A percentile compares a stretch with the other conserved stretches of the same genome.
These are phyloP conservation scores for Torymus auratus DNA, from an alignment of 2,888 invertebrate genomes.

Conservation along the genomic window DNA sequence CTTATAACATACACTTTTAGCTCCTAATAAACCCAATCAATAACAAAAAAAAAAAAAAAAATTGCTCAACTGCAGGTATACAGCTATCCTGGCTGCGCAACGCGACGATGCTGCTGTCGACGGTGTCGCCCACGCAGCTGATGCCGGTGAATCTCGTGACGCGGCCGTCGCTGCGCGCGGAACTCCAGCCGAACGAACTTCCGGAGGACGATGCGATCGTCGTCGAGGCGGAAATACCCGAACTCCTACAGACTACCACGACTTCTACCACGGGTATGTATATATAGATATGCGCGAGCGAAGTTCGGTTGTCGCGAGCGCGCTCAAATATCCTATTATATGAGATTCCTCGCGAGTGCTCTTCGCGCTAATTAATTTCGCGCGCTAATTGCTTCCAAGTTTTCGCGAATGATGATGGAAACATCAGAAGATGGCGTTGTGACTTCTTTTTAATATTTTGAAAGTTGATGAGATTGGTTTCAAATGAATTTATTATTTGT, in stretches of 20 bases:
- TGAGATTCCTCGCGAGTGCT: too few species aligned
- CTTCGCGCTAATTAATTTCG: too few species aligned
- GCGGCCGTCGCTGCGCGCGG: slow-evolving; percentile 63
- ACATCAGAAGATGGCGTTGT: too few species aligned
- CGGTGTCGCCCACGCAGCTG: slow-evolving; percentile 63
- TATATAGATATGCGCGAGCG: too few species aligned
- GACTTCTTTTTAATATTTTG: too few species aligned
- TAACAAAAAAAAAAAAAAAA: too few species aligned
- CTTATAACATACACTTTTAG: background rate
- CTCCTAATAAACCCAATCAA: background rate
- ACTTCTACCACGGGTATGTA: slow-evolving; percentile 60
- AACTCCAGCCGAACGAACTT: slow-evolving; percentile 65
- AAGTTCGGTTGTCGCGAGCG: too few species aligned
- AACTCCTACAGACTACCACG: slow-evolving; percentile 63
- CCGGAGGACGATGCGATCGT: slow-evolving; percentile 70
- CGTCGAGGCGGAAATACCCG: slow-evolving; percentile 70
- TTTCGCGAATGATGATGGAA: too few species aligned
- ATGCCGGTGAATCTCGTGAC: slow-evolving; percentile 68
- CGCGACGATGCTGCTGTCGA: slow-evolving; percentile 68
- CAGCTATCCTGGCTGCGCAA: slow-evolving; percentile 73
- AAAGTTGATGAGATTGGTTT: too few species aligned
- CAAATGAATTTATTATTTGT: too few species aligned
- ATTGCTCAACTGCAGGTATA: slow-evolving; percentile 63
- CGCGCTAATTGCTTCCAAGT: too few species aligned
- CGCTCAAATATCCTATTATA: too few species aligned